A percentile compares a stretch with the other conserved stretches of the same genome.
Evolutionary conservation across 2,113 vertebrate genomes (phyloP).

Genomic region (Capra hircus): DNA sequence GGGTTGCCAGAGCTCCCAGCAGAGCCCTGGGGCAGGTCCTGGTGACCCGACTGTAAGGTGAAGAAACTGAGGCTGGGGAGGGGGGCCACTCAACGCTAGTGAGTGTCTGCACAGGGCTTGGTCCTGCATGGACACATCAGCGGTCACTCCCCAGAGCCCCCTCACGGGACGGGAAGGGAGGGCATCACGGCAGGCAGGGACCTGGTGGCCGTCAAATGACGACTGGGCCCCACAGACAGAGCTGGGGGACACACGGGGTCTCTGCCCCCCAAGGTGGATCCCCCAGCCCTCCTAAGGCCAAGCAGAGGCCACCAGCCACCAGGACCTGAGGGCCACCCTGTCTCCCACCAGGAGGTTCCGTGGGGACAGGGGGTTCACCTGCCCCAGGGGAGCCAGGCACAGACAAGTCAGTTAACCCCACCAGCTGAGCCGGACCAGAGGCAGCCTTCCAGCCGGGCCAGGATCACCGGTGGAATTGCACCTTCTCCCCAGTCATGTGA

Average conservation of each 20-base stretch:
- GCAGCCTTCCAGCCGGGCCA: accelerated
- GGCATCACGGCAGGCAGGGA: too few relatives aligned
- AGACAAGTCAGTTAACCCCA: accelerated
- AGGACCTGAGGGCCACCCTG: not conserved
- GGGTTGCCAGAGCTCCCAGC: not conserved
- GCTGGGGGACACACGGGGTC: not conserved
- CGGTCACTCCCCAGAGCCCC: not conserved
- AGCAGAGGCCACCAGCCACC: not conserved
- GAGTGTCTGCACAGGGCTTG: not conserved
- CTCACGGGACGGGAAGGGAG: accelerated
- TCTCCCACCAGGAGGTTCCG: accelerated
- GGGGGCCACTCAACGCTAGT: accelerated
- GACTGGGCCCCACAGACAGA: accelerated
- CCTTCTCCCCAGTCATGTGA: accelerated
- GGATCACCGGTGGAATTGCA: accelerated
- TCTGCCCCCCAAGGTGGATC: not conserved
- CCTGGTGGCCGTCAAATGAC: accelerated
- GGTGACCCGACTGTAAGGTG: not conserved
- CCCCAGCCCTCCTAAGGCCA: not conserved
- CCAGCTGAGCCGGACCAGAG: accelerated
- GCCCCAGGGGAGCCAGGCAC: not conserved
- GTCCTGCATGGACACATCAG: not conserved
- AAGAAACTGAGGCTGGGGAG: not conserved
- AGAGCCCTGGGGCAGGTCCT: not conserved
- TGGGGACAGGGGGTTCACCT: not conserved